Conservation (phyloP, 2,888 invertebrate genomes). For the Polyommatus icarus region DNA sequence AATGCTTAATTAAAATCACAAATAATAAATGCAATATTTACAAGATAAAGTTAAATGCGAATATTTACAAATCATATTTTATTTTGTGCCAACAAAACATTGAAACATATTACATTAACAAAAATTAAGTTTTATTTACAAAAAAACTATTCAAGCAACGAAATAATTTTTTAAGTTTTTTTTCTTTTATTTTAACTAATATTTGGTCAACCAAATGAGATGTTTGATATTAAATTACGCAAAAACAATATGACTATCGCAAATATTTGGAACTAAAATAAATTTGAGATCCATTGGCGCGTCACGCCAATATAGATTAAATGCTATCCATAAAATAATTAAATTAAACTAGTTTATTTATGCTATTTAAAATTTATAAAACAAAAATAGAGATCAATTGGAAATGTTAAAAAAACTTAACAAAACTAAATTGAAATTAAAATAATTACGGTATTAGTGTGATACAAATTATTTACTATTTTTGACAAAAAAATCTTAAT, state of each 20-base stretch:
- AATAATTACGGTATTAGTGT: conserved; percentile 20
- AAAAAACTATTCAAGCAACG: conserved; percentile 31
- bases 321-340: conserved; percentile 56
- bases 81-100: conserved; percentile 53
- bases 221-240: conserved; percentile 45
- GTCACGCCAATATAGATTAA: conserved; percentile 50
- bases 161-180: conserved; percentile 43
- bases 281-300: conserved; percentile 69
- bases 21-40: conserved; percentile 78
- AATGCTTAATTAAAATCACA: conserved; percentile 65
- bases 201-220: conserved; percentile 67
- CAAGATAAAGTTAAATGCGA: conserved; percentile 48
- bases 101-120: conserved; percentile 53
- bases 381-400: conserved; percentile 75
- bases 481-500: neutral
- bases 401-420: conserved; percentile 75
- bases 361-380: conserved; percentile 65
- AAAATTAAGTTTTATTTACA: conserved; percentile 46
- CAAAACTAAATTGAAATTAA: conserved; percentile 54
- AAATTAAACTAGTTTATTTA: conserved; percentile 69
- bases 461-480: neutral
- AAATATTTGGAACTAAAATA: conserved; percentile 74
- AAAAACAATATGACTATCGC: conserved; percentile 67
- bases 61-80: conserved; percentile 29
- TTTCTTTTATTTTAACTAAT: conserved; percentile 61